Conservation (phyloP, 2,797 vertebrate species). For the Epinephelus malabaricus region DNA sequence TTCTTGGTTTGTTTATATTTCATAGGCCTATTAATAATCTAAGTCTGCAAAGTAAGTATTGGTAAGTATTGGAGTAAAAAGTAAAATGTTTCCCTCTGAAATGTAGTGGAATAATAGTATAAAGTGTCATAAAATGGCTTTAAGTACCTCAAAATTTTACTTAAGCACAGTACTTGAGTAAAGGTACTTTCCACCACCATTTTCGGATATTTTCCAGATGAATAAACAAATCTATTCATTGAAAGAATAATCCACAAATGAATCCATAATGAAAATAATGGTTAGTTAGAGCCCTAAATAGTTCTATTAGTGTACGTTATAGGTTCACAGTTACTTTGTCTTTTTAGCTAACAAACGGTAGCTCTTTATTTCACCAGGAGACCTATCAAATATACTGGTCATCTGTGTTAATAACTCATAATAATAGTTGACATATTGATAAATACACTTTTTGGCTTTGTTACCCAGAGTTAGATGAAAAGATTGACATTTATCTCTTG, state of each 20-base stretch:
- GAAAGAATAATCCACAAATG: neutral
- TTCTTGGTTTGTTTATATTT: too few species aligned
- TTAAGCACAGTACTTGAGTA: too few species aligned
- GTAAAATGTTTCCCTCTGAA: too few species aligned
- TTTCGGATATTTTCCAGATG: neutral
- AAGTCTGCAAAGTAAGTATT: too few species aligned
- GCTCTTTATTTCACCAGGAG: neutral
- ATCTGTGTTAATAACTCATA: neutral
- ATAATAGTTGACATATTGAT: neutral
- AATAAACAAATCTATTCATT: neutral
- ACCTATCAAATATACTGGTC: neutral
- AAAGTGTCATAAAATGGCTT: too few species aligned
- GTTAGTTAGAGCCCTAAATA: neutral
- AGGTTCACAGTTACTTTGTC: neutral
- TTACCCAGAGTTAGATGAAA: neutral
- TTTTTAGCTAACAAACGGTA: neutral
- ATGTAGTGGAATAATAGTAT: too few species aligned
- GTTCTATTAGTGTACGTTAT: neutral
- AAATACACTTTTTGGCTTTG: neutral
- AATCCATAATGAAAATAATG: neutral
- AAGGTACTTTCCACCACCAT: neutral
- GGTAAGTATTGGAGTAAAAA: too few species aligned
- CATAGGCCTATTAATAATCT: too few species aligned
- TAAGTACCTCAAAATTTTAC: too few species aligned
- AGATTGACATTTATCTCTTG: neutral